Percentiles rank a stretch among this genome's conserved stretches.
Conservation (phyloP, 2,797 vertebrate species). For the Anguilla marmorata region DNA sequence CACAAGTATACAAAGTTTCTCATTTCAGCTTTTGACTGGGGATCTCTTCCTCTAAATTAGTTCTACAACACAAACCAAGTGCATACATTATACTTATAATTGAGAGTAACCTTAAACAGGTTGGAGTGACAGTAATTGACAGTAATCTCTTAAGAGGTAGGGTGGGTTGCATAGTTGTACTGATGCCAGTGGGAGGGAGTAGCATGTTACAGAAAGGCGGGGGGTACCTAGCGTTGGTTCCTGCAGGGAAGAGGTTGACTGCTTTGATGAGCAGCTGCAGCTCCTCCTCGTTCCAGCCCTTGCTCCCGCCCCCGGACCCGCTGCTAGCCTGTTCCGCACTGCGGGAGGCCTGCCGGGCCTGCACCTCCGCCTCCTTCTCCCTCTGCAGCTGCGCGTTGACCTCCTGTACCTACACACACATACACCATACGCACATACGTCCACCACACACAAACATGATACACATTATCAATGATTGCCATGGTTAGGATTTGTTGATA, state of each 20-base stretch:
- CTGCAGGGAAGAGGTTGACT: slow-evolving; percentile 97
- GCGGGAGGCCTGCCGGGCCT: slow-evolving; percentile 82
- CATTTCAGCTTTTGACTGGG: not conserved
- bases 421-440: not conserved
- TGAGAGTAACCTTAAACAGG: not conserved
- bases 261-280: slow-evolving; percentile 97
- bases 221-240: slow-evolving; percentile 91
- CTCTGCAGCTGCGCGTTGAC: slow-evolving; percentile 87
- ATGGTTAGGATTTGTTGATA: too few relatives aligned
- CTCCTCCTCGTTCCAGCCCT: slow-evolving; percentile 94
- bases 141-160: not conserved
- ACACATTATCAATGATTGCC: not conserved
- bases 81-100: not conserved
- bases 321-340: slow-evolving; percentile 80
- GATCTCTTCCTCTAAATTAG: not conserved
- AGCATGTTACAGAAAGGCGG: too few relatives aligned
- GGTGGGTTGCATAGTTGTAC: not conserved
- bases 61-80: not conserved
- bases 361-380: slow-evolving; percentile 90
- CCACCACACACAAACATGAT: not conserved
- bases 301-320: slow-evolving; percentile 74
- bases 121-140: not conserved
- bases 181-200: not conserved
- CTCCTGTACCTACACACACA: slow-evolving; percentile 79
- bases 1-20: not conserved